Percentiles rank a stretch among this genome's conserved stretches.
Conservation (phyloP, 2,797 vertebrate genomes). For the Pseudomugil gertrudae region DNA sequence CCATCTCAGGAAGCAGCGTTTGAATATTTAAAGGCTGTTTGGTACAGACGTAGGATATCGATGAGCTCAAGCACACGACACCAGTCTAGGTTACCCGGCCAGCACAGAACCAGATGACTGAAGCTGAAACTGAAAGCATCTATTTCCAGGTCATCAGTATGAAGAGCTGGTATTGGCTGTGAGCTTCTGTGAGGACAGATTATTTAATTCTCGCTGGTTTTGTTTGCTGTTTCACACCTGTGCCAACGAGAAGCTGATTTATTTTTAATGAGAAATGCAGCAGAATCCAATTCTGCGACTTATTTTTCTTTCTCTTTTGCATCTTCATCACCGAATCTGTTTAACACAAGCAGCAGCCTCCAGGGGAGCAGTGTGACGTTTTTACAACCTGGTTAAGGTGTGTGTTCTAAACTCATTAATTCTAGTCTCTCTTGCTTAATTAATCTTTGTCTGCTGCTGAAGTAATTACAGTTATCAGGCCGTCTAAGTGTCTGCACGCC, state of each 20-base stretch:
- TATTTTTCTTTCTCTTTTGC: not conserved
- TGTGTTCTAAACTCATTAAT: constrained; percentile 65
- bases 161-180: constrained; percentile 32
- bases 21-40: not conserved
- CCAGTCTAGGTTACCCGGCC: constrained; percentile 53
- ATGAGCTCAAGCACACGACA: constrained; percentile 25
- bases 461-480: constrained; percentile 71
- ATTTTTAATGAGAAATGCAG: not conserved
- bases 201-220: constrained; percentile 24
- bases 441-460: constrained; percentile 73
- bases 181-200: constrained; percentile 8
- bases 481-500: constrained; percentile 51
- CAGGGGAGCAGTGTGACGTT: constrained; percentile 38
- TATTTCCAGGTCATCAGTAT: constrained; percentile 50
- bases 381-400: constrained; percentile 51
- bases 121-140: constrained; percentile 51
- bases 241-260: not conserved
- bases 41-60: not conserved
- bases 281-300: not conserved
- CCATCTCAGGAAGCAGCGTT: constrained; percentile 25
- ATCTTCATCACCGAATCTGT: not conserved
- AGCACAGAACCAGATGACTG: constrained; percentile 34
- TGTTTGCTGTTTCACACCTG: constrained; percentile 13
- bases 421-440: constrained; percentile 64
- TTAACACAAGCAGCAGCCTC: constrained; percentile 16